Evolutionary conservation across 2,888 invertebrate genomes (phyloP).

Genomic region (Lasioglossum villosulum): DNA sequence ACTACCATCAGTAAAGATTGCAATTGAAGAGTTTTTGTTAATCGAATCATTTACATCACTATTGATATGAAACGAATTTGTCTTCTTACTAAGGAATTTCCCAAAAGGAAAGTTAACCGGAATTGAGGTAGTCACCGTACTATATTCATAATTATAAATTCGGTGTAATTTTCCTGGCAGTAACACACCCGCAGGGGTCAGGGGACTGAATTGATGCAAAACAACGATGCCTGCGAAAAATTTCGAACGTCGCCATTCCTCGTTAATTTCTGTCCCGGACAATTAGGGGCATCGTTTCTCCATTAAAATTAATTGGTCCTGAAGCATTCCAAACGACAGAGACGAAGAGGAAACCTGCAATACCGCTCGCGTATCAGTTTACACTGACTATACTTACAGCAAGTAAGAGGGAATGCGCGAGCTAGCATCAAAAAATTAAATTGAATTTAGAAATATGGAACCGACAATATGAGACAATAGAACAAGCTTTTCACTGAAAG

Average conservation of each 20-base stretch:
- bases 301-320: slow-evolving; percentile 1
- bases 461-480: not conserved
- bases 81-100: too few species aligned
- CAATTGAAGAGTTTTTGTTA: too few species aligned
- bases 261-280: not conserved
- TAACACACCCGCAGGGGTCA: slow-evolving; percentile 31
- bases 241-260: not conserved
- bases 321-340: not conserved
- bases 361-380: too few species aligned
- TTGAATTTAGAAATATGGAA: not conserved
- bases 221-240: not conserved
- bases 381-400: not conserved
- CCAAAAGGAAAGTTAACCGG: too few species aligned
- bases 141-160: too few species aligned
- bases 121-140: too few species aligned
- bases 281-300: not conserved
- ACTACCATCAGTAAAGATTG: too few species aligned
- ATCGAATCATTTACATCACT: too few species aligned
- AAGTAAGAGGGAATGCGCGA: not conserved
- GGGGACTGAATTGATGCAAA: slow-evolving; percentile 20
- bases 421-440: not conserved
- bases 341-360: not conserved
- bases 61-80: too few species aligned
- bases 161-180: slow-evolving; percentile 43
- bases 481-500: not conserved